Evolutionary conservation across 2,888 invertebrate species (phyloP).

Genomic region (Drosophila histrio): DNA sequence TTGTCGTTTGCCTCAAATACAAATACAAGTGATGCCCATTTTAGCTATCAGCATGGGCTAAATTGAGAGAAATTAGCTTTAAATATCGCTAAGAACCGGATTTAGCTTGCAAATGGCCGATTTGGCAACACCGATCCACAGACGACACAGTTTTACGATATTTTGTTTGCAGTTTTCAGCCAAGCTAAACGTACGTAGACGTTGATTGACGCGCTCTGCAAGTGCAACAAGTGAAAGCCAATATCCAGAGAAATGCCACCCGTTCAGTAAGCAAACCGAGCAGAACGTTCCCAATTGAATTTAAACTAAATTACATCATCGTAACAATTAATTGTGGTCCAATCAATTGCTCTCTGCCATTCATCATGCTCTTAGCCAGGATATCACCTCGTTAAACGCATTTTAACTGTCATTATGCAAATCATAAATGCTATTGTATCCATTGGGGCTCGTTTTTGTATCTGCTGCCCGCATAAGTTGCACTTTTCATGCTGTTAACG

Average conservation of each 20-base stretch:
- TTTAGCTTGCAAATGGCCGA: constrained; percentile 33
- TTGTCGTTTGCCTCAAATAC: constrained; percentile 44
- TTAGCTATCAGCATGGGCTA: constrained; percentile 14
- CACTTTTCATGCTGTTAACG: constrained; percentile 50
- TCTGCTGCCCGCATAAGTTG: constrained; percentile 42
- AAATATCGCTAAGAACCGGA: constrained; percentile 44
- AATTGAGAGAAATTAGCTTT: constrained; percentile 22
- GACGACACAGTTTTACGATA: constrained; percentile 49
- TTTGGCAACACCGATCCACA: constrained; percentile 22
- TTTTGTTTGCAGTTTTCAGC: constrained; percentile 69
- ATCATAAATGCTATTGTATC: constrained; percentile 10
- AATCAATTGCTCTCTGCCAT: constrained; percentile 19
- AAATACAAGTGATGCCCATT: constrained; percentile 33
- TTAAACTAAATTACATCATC: constrained; percentile 61
- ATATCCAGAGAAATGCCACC: constrained; percentile 65
- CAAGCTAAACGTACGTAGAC: constrained; percentile 43
- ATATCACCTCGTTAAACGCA: constrained; percentile 20
- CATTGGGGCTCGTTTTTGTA: not conserved
- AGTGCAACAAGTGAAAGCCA: constrained; percentile 74
- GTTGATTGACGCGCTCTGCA: constrained; percentile 53
- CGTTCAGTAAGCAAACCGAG: constrained; percentile 67
- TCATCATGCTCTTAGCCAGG: constrained; percentile 17
- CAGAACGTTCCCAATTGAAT: constrained; percentile 33
- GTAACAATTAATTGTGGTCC: constrained; percentile 16
- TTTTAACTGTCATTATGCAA: constrained; percentile 25